These are phyloP conservation scores for Larimichthys polyactis DNA, from an alignment of 2,113 vertebrate species.

Conservation along the genomic window DNA sequence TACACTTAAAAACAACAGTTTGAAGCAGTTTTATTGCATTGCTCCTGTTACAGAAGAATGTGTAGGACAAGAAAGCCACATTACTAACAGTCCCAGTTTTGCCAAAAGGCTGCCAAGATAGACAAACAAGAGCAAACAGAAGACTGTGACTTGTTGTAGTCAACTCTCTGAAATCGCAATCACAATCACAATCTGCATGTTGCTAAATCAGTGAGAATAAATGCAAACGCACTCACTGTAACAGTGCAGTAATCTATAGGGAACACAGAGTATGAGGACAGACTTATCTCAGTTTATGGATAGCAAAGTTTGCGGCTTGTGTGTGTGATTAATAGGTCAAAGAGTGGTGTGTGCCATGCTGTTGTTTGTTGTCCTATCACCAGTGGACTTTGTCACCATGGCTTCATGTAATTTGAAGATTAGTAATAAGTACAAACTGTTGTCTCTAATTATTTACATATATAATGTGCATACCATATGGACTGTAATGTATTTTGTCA, in stretches of 20 bases:
- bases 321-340: conserved; percentile 67
- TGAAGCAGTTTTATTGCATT: background rate
- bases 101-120: conserved; percentile 41
- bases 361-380: conserved; percentile 74
- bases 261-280: conserved; percentile 1
- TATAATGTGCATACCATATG: background rate
- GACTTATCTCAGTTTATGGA: conserved; percentile 27
- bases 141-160: conserved; percentile 21
- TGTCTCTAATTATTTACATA: background rate
- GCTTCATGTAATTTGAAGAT: conserved; percentile 56
- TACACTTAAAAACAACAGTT: background rate
- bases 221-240: background rate
- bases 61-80: background rate
- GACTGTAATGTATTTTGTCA: background rate
- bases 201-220: background rate
- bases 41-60: background rate
- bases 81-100: conserved; percentile 15
- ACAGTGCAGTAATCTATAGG: background rate
- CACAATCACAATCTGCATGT: background rate
- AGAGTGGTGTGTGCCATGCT: conserved; percentile 66
- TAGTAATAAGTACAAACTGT: background rate
- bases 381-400: conserved; percentile 72
- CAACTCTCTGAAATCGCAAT: background rate
- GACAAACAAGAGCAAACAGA: conserved; percentile 48
- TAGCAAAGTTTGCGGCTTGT: conserved; percentile 17